These are phyloP conservation scores for Gyps fulvus DNA, from an alignment of 2,113 vertebrate genomes.

Conservation along the genomic window DNA sequence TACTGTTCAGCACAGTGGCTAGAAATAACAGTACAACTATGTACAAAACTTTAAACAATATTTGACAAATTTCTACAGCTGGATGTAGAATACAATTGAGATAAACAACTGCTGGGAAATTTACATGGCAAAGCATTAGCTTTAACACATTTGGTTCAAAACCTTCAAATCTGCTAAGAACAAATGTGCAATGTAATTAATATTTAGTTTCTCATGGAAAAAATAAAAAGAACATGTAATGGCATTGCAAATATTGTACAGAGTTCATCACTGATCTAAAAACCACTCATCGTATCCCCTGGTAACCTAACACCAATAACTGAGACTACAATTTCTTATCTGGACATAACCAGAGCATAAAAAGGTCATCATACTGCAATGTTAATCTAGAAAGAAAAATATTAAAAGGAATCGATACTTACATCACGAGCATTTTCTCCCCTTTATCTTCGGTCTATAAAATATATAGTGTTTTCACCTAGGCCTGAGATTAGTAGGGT, in stretches of 20 bases:
- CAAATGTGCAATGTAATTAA: conserved; percentile 74
- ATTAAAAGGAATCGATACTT: conserved; percentile 70
- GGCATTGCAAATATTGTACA: conserved; percentile 67
- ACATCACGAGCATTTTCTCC: conserved; percentile 58
- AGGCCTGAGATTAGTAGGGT: conserved; percentile 78
- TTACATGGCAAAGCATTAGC: conserved; percentile 75
- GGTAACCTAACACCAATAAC: conserved; percentile 55
- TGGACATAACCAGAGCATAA: conserved; percentile 64
- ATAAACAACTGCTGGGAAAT: conserved; percentile 75
- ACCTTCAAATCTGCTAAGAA: conserved; percentile 71
- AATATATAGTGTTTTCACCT: conserved; percentile 76
- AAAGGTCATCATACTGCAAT: conserved; percentile 52
- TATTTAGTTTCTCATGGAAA: conserved; percentile 77
- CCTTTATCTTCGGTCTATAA: conserved; percentile 74
- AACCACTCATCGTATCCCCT: conserved; percentile 31
- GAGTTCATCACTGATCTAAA: conserved; percentile 65
- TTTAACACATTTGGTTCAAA: conserved; percentile 78
- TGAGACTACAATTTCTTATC: conserved; percentile 46
- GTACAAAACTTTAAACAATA: conserved; percentile 81
- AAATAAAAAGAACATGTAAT: conserved; percentile 53
- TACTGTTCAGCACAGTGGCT: conserved; percentile 81
- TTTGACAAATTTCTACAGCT: conserved; percentile 76
- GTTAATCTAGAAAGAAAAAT: conserved; percentile 58
- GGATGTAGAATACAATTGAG: conserved; percentile 74
- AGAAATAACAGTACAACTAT: conserved; percentile 80